Evolutionary conservation across 1,140 invertebrate species (phyloP).

Genomic region (Pogonomyrmex barbatus): DNA sequence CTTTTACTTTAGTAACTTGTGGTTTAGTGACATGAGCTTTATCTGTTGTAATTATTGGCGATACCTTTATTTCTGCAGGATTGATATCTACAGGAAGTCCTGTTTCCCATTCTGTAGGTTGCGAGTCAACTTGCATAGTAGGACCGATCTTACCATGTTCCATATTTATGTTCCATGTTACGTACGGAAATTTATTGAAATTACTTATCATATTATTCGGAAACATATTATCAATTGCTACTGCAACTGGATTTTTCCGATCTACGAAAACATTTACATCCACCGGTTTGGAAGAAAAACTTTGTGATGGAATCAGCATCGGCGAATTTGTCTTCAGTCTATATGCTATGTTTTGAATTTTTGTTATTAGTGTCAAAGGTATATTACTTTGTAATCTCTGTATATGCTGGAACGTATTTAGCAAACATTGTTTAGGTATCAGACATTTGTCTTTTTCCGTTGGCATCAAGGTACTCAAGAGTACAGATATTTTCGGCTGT

Average conservation of each 20-base stretch:
- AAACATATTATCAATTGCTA: background rate
- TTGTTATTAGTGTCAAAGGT: background rate
- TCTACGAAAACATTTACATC: background rate
- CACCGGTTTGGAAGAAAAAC: background rate
- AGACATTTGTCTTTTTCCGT: conserved; percentile 49
- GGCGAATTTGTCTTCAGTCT: background rate
- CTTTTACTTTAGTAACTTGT: background rate
- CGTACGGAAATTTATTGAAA: background rate
- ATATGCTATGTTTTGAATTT: conserved; percentile 18
- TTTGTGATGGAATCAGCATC: background rate
- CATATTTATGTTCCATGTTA: conserved; percentile 28
- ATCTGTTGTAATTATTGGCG: background rate
- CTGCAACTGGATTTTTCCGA: background rate
- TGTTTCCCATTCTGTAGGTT: background rate
- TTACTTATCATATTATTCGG: background rate
- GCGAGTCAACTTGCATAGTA: too few species aligned
- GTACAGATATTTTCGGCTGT: conserved; percentile 9
- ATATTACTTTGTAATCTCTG: conserved; percentile 19
- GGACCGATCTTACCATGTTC: background rate
- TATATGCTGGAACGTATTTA: conserved; percentile 38
- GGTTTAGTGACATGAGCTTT: background rate
- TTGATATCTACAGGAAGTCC: background rate
- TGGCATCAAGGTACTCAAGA: conserved; percentile 58
- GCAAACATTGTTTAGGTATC: conserved; percentile 51
- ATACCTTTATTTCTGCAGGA: background rate